phyloP scores from a whole-genome alignment of 2,888 invertebrate species.

The Ennomos fuscantarius region DNA sequence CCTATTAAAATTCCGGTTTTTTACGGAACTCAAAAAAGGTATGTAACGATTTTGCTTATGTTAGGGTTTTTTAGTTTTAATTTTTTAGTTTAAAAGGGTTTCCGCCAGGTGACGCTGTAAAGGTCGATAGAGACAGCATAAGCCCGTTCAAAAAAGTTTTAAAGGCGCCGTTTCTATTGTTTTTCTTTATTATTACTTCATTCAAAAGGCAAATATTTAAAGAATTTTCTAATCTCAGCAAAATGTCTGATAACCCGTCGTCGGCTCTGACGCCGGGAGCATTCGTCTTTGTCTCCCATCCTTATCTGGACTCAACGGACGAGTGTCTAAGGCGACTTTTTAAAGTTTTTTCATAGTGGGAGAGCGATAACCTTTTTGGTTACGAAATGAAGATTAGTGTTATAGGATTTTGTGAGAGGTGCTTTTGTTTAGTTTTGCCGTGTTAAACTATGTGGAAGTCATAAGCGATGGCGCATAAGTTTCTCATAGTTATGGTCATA shows the following conservation, averaged over 20 bases:
- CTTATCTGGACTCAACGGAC: slow-evolving; percentile 49
- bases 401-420: background rate
- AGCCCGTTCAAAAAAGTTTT: too few species aligned
- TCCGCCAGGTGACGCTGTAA: too few species aligned
- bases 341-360: slow-evolving; percentile 18
- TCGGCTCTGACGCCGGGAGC: slow-evolving; percentile 43
- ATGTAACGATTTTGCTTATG: too few species aligned
- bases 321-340: slow-evolving; percentile 20
- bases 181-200: background rate
- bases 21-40: too few species aligned
- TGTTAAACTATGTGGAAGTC: background rate
- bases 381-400: slow-evolving; percentile 4
- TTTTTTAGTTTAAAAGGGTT: too few species aligned
- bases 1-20: too few species aligned
- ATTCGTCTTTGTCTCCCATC: slow-evolving; percentile 63
- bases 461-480: too few species aligned
- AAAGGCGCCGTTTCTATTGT: too few species aligned
- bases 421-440: background rate
- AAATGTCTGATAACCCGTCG: slow-evolving; percentile 35
- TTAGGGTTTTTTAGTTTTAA: too few species aligned
- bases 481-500: too few species aligned
- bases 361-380: slow-evolving; percentile 39
- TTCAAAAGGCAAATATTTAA: slow-evolving; percentile 26
- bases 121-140: too few species aligned
- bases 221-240: slow-evolving; percentile 27